A percentile compares a stretch with the other conserved stretches of the same genome.
phyloP scores from a whole-genome alignment of 2,113 vertebrate genomes.

The Oryzias javanicus region DNA sequence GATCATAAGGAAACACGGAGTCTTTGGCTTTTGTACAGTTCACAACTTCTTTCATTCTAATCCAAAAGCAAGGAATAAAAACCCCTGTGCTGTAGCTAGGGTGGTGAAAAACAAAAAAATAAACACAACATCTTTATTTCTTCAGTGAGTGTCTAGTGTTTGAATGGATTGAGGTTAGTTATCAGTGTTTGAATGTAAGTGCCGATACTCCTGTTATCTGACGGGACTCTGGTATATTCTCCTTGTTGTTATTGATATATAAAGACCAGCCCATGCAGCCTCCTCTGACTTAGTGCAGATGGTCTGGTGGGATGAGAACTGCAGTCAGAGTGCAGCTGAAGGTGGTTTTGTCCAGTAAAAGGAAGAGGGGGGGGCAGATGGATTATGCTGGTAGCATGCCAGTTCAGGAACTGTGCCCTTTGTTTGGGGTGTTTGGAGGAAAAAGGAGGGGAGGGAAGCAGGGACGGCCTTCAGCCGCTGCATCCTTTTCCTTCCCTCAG shows the following conservation, averaged over 20 bases:
- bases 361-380: conserved; percentile 43
- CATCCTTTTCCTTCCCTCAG: conserved; percentile 55
- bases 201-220: too few species aligned
- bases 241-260: not conserved
- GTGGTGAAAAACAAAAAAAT: too few species aligned
- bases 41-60: too few species aligned
- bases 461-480: conserved; percentile 48
- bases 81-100: too few species aligned
- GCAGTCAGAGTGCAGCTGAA: conserved; percentile 8
- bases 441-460: conserved; percentile 59
- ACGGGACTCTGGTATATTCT: too few species aligned
- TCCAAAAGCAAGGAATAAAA: too few species aligned
- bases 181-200: too few species aligned
- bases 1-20: too few species aligned
- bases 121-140: not conserved
- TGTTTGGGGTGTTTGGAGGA: conserved; percentile 58
- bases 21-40: too few species aligned
- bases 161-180: too few species aligned
- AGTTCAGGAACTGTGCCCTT: conserved; percentile 61
- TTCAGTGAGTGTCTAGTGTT: not conserved
- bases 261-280: not conserved
- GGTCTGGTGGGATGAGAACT: not conserved
- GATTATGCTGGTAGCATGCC: conserved; percentile 43
- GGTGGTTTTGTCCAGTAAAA: conserved; percentile 26
- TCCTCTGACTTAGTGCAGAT: not conserved